Conservation (phyloP, 2,888 invertebrate species). For the Silvanus unidentatus region DNA sequence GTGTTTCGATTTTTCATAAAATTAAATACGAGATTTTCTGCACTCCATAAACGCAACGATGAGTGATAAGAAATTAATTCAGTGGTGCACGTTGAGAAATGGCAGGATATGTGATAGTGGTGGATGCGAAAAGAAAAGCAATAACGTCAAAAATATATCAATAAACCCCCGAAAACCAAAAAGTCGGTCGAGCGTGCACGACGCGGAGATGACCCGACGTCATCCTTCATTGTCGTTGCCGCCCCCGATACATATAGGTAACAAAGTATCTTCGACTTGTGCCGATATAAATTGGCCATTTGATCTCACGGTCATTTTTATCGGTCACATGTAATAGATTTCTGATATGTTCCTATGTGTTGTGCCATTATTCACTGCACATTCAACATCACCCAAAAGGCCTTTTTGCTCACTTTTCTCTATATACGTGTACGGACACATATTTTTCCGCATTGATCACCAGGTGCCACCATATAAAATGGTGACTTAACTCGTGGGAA, state of each 20-base stretch:
- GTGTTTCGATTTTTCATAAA: too few species aligned
- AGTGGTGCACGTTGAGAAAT: constrained; percentile 14
- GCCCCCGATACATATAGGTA: constrained; percentile 35
- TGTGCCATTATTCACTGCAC: constrained; percentile 30
- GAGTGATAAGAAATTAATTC: constrained; percentile 18
- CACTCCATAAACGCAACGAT: too few species aligned
- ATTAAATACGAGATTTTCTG: too few species aligned
- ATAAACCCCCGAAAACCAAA: constrained; percentile 27
- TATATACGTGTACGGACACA: constrained; percentile 14
- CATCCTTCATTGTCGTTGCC: constrained; percentile 34
- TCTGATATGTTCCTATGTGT: constrained; percentile 32
- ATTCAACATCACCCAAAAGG: constrained; percentile 22
- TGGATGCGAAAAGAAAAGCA: constrained; percentile 28
- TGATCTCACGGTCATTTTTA: constrained; percentile 37
- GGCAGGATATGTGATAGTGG: constrained; percentile 22
- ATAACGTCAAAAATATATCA: constrained; percentile 31
- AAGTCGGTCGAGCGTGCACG: constrained; percentile 26
- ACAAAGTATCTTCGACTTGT: constrained; percentile 30
- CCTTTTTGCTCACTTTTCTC: constrained; percentile 20
- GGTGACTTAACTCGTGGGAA: too few species aligned
- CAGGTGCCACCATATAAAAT: too few species aligned
- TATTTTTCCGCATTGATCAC: constrained; percentile 17
- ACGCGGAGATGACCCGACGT: constrained; percentile 25
- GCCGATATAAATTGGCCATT: constrained; percentile 36
- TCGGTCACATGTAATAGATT: constrained; percentile 34